Percentiles rank a stretch among this genome's conserved stretches.
phyloP scores from a whole-genome alignment of 2,113 vertebrate species.

The Microcebus ravelobensis region DNA sequence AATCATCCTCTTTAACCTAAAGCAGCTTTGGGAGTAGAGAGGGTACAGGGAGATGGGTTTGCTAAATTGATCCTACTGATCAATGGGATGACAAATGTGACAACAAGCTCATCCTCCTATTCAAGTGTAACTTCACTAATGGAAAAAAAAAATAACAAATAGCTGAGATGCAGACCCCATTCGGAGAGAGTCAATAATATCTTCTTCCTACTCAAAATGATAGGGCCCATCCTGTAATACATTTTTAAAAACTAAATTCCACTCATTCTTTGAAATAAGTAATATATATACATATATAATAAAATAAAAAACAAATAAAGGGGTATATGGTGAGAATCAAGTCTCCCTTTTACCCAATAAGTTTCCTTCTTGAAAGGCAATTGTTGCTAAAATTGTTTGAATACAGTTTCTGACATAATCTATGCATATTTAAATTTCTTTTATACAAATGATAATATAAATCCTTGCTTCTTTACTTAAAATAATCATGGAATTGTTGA shows the following conservation, averaged over 20 bases:
- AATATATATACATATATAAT: neutral
- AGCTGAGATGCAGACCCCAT: neutral
- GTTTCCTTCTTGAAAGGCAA: neutral
- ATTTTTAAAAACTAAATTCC: neutral
- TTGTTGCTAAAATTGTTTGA: neutral
- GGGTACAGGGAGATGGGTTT: neutral
- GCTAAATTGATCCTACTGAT: neutral
- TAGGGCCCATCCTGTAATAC: neutral
- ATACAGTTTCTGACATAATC: neutral
- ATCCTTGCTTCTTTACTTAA: neutral
- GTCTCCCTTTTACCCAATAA: neutral
- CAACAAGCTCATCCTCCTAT: neutral
- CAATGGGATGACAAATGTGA: neutral
- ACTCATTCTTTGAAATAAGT: neutral
- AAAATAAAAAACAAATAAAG: neutral
- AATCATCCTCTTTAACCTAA: neutral
- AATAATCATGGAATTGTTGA: neutral
- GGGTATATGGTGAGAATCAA: neutral
- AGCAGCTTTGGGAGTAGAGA: neutral
- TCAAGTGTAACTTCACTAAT: neutral
- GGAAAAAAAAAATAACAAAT: constrained; percentile 2
- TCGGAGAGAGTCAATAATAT: neutral
- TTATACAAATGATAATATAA: neutral
- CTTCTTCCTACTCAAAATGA: constrained; percentile 8
- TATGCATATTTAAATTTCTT: neutral